Percentiles rank a stretch among this genome's conserved stretches.
phyloP scores from a whole-genome alignment of 2,797 vertebrate genomes.

The Nothura maculosa region DNA sequence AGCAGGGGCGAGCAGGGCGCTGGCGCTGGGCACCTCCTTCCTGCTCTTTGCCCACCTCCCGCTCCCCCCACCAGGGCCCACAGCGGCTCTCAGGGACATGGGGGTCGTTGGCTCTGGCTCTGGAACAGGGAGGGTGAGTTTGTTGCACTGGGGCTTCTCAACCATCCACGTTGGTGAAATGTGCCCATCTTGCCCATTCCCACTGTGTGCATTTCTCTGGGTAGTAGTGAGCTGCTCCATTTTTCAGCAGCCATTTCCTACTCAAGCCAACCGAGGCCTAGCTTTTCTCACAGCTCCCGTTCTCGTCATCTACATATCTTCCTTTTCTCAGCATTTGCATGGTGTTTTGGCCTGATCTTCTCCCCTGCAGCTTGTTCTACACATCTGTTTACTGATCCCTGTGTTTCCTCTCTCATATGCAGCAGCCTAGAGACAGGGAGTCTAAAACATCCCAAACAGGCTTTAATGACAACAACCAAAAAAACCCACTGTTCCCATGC shows the following conservation, averaged over 20 bases:
- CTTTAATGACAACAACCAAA: not conserved
- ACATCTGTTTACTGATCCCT: not conserved
- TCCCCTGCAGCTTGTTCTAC: constrained; percentile 1
- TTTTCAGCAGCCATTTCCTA: not conserved
- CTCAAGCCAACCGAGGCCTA: not conserved
- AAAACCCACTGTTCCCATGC: not conserved
- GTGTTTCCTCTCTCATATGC: not conserved
- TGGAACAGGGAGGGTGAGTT: not conserved
- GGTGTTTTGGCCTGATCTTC: not conserved
- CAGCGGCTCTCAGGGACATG: not conserved
- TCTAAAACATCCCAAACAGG: not conserved
- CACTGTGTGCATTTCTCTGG: not conserved
- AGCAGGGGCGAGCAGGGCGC: not conserved
- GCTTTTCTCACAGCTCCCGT: not conserved
- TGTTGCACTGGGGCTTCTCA: not conserved
- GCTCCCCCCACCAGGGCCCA: fast-evolving
- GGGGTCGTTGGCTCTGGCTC: not conserved
- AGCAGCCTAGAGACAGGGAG: not conserved
- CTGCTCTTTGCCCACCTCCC: not conserved
- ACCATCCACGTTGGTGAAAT: not conserved
- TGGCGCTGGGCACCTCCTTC: not conserved
- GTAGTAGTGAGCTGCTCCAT: not conserved
- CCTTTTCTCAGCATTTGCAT: constrained; percentile 9
- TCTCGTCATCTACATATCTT: not conserved
- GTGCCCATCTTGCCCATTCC: not conserved